Evolutionary conservation across 1,140 invertebrate species (phyloP), one percentile per base, ranked within the genome.

Genomic region (Ectropis grisescens): DNA sequence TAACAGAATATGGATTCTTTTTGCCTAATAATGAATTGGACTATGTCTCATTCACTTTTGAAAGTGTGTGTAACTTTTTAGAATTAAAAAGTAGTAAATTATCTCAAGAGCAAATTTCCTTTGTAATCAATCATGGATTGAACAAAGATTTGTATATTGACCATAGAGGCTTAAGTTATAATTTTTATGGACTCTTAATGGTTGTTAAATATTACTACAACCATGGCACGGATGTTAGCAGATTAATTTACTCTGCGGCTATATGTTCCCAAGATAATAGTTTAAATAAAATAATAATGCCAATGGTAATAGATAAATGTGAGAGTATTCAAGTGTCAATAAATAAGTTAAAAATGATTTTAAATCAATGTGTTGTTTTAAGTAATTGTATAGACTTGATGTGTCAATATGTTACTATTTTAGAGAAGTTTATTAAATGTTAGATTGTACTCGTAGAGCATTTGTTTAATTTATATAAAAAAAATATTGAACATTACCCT

Each of bases 1-100:
- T 89, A 39, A 60, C 87, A 1, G 88, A 92, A 40, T 93, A 93
- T 82, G 91, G 91, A 0, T 93, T 92, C 64, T 84, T 82, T 30
- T 60, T 90, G 36, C 76, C 84, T 2, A 55, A 81, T 13, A 91
- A 91, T 81, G 81, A 83, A 14, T 69, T 89, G 47, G 88, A 89
- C 69, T 83, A 78, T 68, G 71, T 90, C 16, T 51, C 59, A 38
- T 85, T 88, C 50, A 49, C 65, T 27, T 67, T 85, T 54, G 58
- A 64, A 16, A 66, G 75, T 41, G 41, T 86, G 24, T 31, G 71
- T 47, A 31, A 46, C 33, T 78, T 53, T 62, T 52, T 80, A 29
- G 65, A 41, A 37, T 38, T 50, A 27, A 59, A 46, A 14, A 30
- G 40, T 3, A 41, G 48, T 15, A 67, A 41, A 25, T 64, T 67